Base-by-base conservation (phyloP, 2,797 vertebrate species). In the Gouania willdenowi region DNA sequence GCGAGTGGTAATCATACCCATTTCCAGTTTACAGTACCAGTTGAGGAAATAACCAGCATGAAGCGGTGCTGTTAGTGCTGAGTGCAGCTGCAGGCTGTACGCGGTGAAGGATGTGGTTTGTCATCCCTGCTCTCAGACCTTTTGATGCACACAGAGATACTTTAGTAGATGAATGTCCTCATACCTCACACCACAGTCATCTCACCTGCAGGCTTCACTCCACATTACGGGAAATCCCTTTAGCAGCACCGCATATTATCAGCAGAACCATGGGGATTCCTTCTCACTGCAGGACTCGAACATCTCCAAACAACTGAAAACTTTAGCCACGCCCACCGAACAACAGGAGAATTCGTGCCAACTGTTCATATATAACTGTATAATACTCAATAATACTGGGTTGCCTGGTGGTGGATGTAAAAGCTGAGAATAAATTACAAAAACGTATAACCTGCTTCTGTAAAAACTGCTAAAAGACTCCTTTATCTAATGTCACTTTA, bases 91-190 rank as follows among this genome's bases (percentile, higher is more conserved):
- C 37, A 4, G 6, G 26, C 54, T 37, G 23, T 27, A 17, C 59
- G 50, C 51, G 36, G 52, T 40, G 21, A 28, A 22, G 58, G 52
- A 64, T 72, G 65, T 49, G 65, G 70, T 69, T 59, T 43, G 39
- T 51, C 25, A 33, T 39, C 8, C 7, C 32, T 15, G 50, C 26
- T 30, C 44, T 29, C 18, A 13, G 1, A 4, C 11, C 1, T 14
- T 75, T 71, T 77, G 73, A 77, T 78, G 72, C 74, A 58, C 69
- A 53, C 12, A 13, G 9, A 48, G 41, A 37, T 30, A 4, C 47
- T 42, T 66, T 38, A 64, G 42, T 39, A 45, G 42, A 45, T 34
- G 32, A 26, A 41, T 31, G 49, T 41, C 13, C 14, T 37, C 51
- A 26, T 8, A 1, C 2, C 16, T 36, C 10, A n/a, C n/a, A 3